Evolutionary conservation across 2,113 vertebrate genomes (phyloP).

Genomic region (Lontra canadensis): DNA sequence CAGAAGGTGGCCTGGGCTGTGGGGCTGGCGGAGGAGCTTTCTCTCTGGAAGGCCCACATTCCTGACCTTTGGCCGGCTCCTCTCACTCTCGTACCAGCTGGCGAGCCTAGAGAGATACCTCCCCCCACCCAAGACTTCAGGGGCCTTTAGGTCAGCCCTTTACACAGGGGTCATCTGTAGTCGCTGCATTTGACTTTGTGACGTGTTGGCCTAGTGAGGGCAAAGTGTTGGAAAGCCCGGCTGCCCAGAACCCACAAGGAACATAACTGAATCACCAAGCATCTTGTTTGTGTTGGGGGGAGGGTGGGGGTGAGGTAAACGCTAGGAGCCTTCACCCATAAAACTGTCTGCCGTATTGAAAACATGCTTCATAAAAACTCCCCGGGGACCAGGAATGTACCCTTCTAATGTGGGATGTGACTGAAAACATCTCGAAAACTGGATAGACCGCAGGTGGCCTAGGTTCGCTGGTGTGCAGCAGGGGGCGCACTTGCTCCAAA

Average conservation of each 20-base stretch:
- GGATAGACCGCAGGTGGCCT: neutral
- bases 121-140: neutral
- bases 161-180: neutral
- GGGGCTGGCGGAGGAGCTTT: neutral
- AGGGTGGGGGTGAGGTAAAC: neutral
- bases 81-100: neutral
- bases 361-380: constrained; percentile 60
- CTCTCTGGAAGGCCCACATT: constrained; percentile 39
- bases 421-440: constrained; percentile 8
- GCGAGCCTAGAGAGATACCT: neutral
- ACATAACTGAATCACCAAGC: constrained; percentile 30
- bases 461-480: neutral
- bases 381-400: constrained; percentile 62
- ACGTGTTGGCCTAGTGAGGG: neutral
- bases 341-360: constrained; percentile 57
- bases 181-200: neutral
- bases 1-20: neutral
- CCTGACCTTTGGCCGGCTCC: constrained; percentile 49
- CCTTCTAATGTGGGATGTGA: neutral
- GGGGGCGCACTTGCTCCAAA: constrained; percentile 62
- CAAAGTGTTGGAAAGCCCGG: neutral
- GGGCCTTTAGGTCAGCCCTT: neutral
- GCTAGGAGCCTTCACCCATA: constrained; percentile 52
- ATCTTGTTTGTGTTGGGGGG: constrained; percentile 62
- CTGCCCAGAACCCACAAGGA: neutral